These are phyloP conservation scores for Trigoniulus corallinus DNA, from an alignment of 1,140 invertebrate genomes.

Conservation along the genomic window DNA sequence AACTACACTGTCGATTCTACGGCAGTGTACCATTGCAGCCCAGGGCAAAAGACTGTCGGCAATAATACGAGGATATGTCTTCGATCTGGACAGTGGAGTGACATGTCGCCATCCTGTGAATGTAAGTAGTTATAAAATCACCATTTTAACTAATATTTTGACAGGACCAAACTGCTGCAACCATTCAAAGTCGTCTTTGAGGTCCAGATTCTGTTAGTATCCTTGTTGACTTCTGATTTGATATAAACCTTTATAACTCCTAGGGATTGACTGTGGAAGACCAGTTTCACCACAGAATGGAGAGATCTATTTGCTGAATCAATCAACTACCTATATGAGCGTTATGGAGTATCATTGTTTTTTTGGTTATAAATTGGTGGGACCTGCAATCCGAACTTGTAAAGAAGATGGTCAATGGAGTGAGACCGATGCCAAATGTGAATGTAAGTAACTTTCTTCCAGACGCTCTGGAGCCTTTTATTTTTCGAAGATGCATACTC, in stretches of 20 bases:
- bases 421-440: slow-evolving; percentile 57
- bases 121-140: slow-evolving; percentile 40
- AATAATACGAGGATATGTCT: slow-evolving; percentile 58
- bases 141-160: background rate
- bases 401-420: slow-evolving; percentile 66
- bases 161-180: too few relatives aligned
- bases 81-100: slow-evolving; percentile 64
- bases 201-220: too few relatives aligned
- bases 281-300: slow-evolving; percentile 65
- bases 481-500: background rate
- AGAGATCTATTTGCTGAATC: slow-evolving; percentile 65
- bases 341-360: slow-evolving; percentile 75
- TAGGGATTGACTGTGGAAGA: slow-evolving; percentile 64
- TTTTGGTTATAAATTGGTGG: slow-evolving; percentile 60
- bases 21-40: slow-evolving; percentile 60
- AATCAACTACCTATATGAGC: slow-evolving; percentile 58
- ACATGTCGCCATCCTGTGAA: slow-evolving; percentile 54
- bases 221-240: too few relatives aligned
- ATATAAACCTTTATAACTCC: slow-evolving; percentile 14
- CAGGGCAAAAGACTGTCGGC: slow-evolving; percentile 61
- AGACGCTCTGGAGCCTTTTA: slow-evolving; percentile 2
- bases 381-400: slow-evolving; percentile 63
- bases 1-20: slow-evolving; percentile 54
- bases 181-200: too few relatives aligned
- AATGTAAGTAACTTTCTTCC: slow-evolving; percentile 32